Evolutionary conservation across 2,797 vertebrate genomes (phyloP).

Genomic region (Myiotriccus ornatus): DNA sequence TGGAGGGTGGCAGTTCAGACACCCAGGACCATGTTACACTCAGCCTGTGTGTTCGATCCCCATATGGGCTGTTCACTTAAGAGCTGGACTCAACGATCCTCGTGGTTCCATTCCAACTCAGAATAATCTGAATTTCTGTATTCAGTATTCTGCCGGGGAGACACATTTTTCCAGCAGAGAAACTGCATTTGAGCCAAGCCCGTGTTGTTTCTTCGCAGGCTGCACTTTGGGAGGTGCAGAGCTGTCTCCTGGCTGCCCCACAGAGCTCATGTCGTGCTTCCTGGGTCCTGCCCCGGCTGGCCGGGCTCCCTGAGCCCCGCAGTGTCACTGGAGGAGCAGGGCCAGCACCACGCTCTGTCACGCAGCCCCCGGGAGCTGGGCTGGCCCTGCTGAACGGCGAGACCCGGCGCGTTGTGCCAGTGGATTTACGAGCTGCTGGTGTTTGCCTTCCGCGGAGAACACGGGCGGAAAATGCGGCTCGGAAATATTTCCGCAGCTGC

Average conservation of each 20-base stretch:
- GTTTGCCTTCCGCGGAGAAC: slow-evolving; percentile 26
- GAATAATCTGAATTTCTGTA: neutral
- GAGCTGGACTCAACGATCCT: neutral
- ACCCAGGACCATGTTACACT: neutral
- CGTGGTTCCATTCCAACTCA: neutral
- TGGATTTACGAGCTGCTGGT: slow-evolving; percentile 41
- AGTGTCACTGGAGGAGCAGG: fast-evolving
- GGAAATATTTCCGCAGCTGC: slow-evolving; percentile 47
- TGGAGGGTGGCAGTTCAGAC: neutral
- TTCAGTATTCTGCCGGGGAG: neutral
- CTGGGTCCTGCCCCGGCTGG: neutral
- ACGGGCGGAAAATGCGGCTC: slow-evolving; percentile 36
- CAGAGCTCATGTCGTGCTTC: neutral
- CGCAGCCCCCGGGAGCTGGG: neutral
- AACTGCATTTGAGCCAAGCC: neutral
- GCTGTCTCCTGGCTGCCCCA: neutral
- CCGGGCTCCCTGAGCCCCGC: neutral
- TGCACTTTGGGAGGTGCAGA: neutral
- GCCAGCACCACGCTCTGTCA: neutral
- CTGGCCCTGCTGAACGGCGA: fast-evolving
- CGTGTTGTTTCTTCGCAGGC: neutral
- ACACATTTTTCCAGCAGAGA: neutral
- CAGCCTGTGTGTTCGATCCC: neutral
- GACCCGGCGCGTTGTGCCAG: neutral
- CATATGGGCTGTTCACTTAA: neutral